Base-by-base conservation (phyloP, 1,140 invertebrate genomes). In the Spodoptera litura region DNA sequence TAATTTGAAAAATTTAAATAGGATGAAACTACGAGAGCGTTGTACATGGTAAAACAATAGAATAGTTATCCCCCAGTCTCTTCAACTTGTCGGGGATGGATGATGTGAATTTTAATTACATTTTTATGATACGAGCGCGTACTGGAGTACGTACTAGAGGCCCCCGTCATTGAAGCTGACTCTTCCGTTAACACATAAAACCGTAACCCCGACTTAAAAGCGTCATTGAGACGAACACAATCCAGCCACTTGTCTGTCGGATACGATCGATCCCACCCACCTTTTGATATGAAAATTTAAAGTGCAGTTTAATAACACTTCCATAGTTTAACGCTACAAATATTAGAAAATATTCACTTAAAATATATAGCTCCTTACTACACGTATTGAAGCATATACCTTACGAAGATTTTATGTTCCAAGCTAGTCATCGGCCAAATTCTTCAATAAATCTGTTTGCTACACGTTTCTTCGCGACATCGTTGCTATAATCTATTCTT, bases 71-170 rank as follows among this genome's bases (percentile, higher is more conserved):
- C 87, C 84, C 79, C 79, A 70, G 71, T 59, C 85, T 82, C 86
- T 83, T 72, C 76, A 84, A 85, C 81, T 82, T 79, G 74, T 74
- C 78, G 64, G 53, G 62, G 81, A 83, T 80, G 87, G 87, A 89
- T 89, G 90, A 90, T 89, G 88, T 92, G 88, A 90, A 90, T 94
- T 94, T 94, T 94, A 94, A 94, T 94, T 94, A 91, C 91, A 93
- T 92, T 94, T 93, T 93, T 94, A 91, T 88, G 90, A 91, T 92
- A 92, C 88, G 91, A 92, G 88, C 91, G 84, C 85, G 82, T 85
- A 88, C 85, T 91, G 88, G 86, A 92, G 89, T 90, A 92, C 91
- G 90, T 93, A 91, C 87, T 87, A 91, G 90, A 88, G 88, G 91
- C 85, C 87, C 85, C 75, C 77, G 83, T 84, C 83, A 89, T 89